Conservation (phyloP, 2,888 invertebrate genomes). For the Molorchus minor region DNA sequence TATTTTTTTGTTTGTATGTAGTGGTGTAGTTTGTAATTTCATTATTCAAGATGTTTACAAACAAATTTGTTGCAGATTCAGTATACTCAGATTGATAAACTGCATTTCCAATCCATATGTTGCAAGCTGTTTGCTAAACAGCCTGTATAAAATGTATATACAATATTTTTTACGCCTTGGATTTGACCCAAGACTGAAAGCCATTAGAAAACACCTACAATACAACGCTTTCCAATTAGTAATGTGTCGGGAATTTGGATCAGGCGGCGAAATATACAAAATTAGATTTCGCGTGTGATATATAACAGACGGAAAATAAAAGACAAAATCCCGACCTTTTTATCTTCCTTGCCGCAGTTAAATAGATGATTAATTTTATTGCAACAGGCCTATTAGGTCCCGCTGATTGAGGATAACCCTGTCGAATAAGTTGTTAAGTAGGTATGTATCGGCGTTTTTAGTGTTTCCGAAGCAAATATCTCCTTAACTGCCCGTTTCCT, state of each 20-base stretch:
- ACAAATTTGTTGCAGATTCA: no score
- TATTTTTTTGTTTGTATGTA: no score
- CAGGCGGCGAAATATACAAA: not conserved
- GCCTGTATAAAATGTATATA: no score
- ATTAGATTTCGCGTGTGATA: not conserved
- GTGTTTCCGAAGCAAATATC: constrained; percentile 51
- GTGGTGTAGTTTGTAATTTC: no score
- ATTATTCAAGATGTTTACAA: no score
- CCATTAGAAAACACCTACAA: no score
- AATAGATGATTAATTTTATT: constrained; percentile 48
- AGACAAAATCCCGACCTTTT: constrained; percentile 30
- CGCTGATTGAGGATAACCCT: constrained; percentile 23
- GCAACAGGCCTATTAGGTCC: constrained; percentile 34
- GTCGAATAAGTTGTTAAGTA: constrained; percentile 56
- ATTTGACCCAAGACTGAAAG: no score
- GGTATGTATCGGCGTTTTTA: constrained; percentile 56
- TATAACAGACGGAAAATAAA: constrained; percentile 17
- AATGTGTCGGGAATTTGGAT: not conserved
- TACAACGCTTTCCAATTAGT: no score
- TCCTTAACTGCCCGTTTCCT: constrained; percentile 28
- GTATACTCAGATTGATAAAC: no score
- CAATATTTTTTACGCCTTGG: no score
- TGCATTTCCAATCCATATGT: no score
- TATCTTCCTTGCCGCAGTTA: constrained; percentile 40
- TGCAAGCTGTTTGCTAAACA: no score